Percentiles rank a stretch among this genome's conserved stretches.
Evolutionary conservation across 1,140 invertebrate species (phyloP).

Genomic region (Anadara kagoshimensis): DNA sequence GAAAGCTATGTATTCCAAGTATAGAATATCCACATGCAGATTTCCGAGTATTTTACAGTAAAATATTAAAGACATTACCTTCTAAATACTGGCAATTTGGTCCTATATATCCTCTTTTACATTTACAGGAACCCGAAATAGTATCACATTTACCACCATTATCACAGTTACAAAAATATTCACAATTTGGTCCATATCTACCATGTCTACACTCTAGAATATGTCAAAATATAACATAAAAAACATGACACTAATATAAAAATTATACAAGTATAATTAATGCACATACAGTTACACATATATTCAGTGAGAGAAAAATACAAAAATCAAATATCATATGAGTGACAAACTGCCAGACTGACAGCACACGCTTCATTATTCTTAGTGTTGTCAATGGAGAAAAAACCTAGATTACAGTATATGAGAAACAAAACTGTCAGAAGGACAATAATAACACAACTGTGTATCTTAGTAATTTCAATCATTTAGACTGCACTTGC

Average conservation of each 20-base stretch:
- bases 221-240: slow-evolving; percentile 3
- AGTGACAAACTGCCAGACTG: too few species aligned
- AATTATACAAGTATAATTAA: neutral
- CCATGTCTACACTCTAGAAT: slow-evolving; percentile 63
- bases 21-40: neutral
- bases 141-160: slow-evolving; percentile 75
- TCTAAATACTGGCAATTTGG: slow-evolving; percentile 62
- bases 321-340: too few species aligned
- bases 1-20: neutral
- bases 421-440: too few species aligned
- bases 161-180: slow-evolving; percentile 89
- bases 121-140: slow-evolving; percentile 82
- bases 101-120: slow-evolving; percentile 76
- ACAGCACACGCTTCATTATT: too few species aligned
- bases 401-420: too few species aligned
- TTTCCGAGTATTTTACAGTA: too few species aligned
- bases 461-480: too few species aligned
- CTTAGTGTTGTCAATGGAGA: too few species aligned
- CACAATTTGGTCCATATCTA: slow-evolving; percentile 81
- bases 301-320: neutral
- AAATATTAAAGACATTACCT: slow-evolving; percentile 45
- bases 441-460: too few species aligned
- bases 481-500: too few species aligned
- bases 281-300: too few species aligned
- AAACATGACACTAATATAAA: neutral